Percentiles rank a stretch among this genome's conserved stretches.
phyloP scores from a whole-genome alignment of 2,113 vertebrate species.

The Pseudolaguvia tuberculata region DNA sequence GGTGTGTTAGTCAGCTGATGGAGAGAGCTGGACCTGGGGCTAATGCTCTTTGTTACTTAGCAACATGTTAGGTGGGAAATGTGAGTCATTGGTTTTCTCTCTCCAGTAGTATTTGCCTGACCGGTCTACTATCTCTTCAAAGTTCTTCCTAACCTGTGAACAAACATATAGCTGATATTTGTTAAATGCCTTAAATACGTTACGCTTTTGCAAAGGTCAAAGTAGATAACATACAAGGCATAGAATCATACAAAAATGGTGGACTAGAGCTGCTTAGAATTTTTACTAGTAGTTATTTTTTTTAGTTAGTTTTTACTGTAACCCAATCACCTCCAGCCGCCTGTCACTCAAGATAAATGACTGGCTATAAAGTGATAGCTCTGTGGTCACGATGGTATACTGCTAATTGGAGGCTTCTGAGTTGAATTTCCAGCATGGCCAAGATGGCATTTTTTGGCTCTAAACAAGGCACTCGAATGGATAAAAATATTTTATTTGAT shows the following conservation, averaged over 20 bases:
- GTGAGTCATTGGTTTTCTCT: constrained; percentile 32
- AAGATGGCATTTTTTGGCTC: too few species aligned
- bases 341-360: constrained; percentile 38
- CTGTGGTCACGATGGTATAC: too few species aligned
- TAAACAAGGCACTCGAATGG: too few species aligned
- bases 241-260: neutral
- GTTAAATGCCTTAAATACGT: neutral
- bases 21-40: constrained; percentile 26
- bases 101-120: constrained; percentile 10
- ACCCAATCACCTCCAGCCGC: constrained; percentile 44
- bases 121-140: constrained; percentile 30
- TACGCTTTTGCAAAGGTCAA: neutral
- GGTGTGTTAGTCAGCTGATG: constrained; percentile 20
- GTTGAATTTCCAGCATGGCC: too few species aligned
- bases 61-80: constrained; percentile 33
- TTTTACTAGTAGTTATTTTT: too few species aligned
- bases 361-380: neutral
- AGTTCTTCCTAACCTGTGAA: neutral
- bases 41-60: constrained; percentile 48
- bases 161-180: neutral
- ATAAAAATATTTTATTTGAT: too few species aligned
- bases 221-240: neutral
- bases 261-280: too few species aligned
- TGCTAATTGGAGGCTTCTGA: too few species aligned
- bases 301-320: constrained; percentile 48